Percentiles rank a stretch among this genome's conserved stretches.
These are phyloP conservation scores for Drosophila ironensis DNA, from an alignment of 1,140 invertebrate genomes.

Conservation along the genomic window DNA sequence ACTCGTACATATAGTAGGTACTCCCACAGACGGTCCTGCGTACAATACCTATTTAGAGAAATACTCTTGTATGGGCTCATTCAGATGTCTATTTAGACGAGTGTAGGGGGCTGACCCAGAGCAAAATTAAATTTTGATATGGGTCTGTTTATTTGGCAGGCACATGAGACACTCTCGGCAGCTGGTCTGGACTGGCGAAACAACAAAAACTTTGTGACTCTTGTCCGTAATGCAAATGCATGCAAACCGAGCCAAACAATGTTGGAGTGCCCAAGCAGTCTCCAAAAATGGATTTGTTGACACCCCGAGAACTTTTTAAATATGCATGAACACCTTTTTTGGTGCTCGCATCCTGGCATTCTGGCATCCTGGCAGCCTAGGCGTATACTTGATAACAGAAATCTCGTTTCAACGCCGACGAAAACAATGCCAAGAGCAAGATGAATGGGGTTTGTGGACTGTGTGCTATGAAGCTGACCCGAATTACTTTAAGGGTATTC, in stretches of 20 bases:
- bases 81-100: neutral
- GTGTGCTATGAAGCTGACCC: neutral
- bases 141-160: constrained; percentile 57
- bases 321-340: constrained; percentile 73
- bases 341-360: constrained; percentile 1
- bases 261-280: constrained; percentile 31
- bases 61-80: constrained; percentile 14
- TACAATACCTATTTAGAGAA: neutral
- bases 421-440: constrained; percentile 34
- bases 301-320: constrained; percentile 59
- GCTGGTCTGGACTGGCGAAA: neutral
- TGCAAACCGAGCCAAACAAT: constrained; percentile 13
- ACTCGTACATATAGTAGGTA: too few relatives aligned
- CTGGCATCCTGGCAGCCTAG: constrained; percentile 24
- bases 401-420: constrained; percentile 53
- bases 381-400: constrained; percentile 67
- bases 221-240: constrained; percentile 46
- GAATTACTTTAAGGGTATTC: neutral
- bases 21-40: neutral
- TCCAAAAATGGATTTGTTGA: constrained; percentile 61
- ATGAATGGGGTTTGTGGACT: constrained; percentile 3
- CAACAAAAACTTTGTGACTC: constrained; percentile 36
- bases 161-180: constrained; percentile 47
- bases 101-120: constrained; percentile 37
- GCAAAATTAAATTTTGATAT: constrained; percentile 70